phyloP scores from a whole-genome alignment of 1,140 invertebrate species.

The Zaprionus ornatus region DNA sequence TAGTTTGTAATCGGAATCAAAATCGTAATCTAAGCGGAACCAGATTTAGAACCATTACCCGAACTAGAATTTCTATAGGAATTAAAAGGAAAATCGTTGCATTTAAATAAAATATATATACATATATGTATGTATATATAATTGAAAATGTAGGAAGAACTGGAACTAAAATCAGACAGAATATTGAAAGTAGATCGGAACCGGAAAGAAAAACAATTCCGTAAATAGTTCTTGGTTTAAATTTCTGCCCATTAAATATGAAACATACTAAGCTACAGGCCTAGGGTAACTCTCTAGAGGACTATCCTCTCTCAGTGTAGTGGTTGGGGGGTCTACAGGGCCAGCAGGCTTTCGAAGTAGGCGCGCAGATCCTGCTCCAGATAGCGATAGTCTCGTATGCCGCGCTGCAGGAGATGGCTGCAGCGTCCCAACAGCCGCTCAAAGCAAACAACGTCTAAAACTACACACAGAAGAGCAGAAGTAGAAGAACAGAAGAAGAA shows the following conservation, averaged over 20 bases:
- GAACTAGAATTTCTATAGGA: background rate
- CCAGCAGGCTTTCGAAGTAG: slow-evolving; percentile 64
- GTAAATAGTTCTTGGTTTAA: no score
- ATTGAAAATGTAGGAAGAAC: background rate
- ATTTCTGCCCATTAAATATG: background rate
- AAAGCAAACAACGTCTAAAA: slow-evolving; percentile 78
- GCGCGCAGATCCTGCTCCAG: slow-evolving; percentile 76
- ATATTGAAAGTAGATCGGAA: background rate
- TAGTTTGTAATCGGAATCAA: background rate
- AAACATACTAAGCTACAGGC: background rate
- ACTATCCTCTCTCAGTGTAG: background rate
- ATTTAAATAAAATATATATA: background rate
- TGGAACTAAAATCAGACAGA: background rate
- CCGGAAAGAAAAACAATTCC: background rate
- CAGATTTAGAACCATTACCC: background rate
- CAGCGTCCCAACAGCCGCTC: slow-evolving; percentile 78
- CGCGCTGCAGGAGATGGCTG: slow-evolving; percentile 65
- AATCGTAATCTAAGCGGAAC: background rate
- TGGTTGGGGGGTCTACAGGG: slow-evolving; percentile 26
- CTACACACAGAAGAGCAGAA: slow-evolving; percentile 45
- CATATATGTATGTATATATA: background rate
- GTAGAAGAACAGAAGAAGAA: slow-evolving; percentile 26
- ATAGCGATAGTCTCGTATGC: slow-evolving; percentile 77
- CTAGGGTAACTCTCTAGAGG: slow-evolving; percentile 1
- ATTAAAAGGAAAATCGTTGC: background rate